Evolutionary conservation across 2,888 invertebrate species (phyloP), one percentile per base, ranked within the genome.

Genomic region (Coenonympha arcania): DNA sequence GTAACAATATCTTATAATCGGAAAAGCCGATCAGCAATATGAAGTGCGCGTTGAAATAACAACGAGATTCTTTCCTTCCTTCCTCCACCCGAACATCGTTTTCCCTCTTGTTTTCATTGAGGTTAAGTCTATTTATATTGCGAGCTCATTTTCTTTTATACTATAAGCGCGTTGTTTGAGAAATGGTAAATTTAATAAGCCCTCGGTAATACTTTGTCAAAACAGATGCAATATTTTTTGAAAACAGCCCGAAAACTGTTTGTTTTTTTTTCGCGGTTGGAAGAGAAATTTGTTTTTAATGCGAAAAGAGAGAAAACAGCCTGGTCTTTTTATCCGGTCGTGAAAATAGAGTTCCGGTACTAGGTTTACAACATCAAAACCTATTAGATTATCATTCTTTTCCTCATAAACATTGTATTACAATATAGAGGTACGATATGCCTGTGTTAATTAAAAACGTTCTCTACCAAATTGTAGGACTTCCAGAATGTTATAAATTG

Each of bases 21-120:
- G 18, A 39, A 52, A 57, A 57, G 55, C 57, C 52, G 57, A 55
- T 57, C 50, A 53, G 36, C 48, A 44, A 20, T 53, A 52, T 55
- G 39, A 53, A 57, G 53, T 53, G 43, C 43, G 40, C 55, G 66
- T 64, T 69, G 68, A 68, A 73, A 73, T 75, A 72, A 73, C 74
- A 73, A 72, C 71, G 64, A 72, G 69, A 50, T 69, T 67, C 65
- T 52, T 48, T 46, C 20, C 33, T 54, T 26, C 48, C 50, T 51
- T 9, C 40, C 40, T 26, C 43, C 9, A 37, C 37, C 15, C 24
- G 16, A 15, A 46, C n/a, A n/a, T n/a, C n/a, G n/a, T n/a, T n/a
- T n/a, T 41, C 51, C 43, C 42, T 42, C 48, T 33, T 48, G 52
- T 48, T 54, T 48, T 48, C 51, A 37, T 52, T 45, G 41, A 9